A percentile compares a stretch with the other conserved stretches of the same genome.
Conservation (phyloP, 2,113 vertebrate species). For the Prochilodus magdalenae region DNA sequence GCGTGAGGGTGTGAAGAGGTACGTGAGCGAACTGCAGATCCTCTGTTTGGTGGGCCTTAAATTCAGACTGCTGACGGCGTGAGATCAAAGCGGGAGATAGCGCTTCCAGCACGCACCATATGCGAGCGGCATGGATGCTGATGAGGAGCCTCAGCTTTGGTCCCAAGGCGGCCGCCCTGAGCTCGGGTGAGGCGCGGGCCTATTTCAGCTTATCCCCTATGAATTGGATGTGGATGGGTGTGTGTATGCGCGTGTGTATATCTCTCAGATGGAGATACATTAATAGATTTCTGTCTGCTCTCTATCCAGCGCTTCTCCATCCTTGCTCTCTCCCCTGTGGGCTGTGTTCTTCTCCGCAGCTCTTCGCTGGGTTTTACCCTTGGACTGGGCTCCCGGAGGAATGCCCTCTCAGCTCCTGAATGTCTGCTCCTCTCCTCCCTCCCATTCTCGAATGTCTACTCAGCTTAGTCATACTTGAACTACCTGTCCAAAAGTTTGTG, state of each 20-base stretch:
- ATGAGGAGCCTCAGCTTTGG: slow-evolving; percentile 17
- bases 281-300: slow-evolving; percentile 6
- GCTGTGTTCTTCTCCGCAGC: neutral
- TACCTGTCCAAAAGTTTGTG: neutral
- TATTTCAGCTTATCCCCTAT: neutral
- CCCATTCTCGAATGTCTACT: slow-evolving; percentile 11
- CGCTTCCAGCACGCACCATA: slow-evolving; percentile 5
- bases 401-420: neutral
- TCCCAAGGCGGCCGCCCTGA: neutral
- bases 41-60: no score
- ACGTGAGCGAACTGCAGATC: neutral
- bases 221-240: neutral
- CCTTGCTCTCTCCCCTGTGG: slow-evolving; percentile 7
- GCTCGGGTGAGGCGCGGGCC: neutral
- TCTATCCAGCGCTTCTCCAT: neutral
- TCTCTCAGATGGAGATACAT: neutral
- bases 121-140: neutral
- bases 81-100: slow-evolving; percentile 7
- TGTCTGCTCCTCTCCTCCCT: neutral
- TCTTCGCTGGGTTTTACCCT: neutral
- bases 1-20: neutral
- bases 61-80: slow-evolving; percentile 35
- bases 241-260: neutral
- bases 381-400: neutral
- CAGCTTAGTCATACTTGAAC: neutral